These are phyloP conservation scores for Spea bombifrons DNA, from an alignment of 2,113 vertebrate genomes.

Conservation along the genomic window DNA sequence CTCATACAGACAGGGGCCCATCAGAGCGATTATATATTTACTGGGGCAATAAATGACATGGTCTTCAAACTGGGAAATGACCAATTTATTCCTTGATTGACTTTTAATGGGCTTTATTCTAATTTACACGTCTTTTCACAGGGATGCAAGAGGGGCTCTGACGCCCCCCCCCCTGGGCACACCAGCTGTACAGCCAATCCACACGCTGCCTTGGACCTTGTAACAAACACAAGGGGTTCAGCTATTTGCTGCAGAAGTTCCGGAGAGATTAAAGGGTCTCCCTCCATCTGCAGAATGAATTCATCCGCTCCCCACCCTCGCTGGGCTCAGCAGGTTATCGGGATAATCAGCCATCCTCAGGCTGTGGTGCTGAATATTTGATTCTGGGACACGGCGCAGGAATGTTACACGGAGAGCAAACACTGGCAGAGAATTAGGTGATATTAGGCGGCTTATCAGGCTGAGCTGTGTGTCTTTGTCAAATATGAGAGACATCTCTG, in stretches of 20 bases:
- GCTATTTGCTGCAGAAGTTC: conserved; percentile 9
- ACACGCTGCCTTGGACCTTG: background rate
- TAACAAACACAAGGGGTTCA: conserved; percentile 27
- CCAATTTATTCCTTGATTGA: no score
- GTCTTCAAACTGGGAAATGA: no score
- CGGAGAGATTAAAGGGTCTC: conserved; percentile 24
- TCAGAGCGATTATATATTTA: no score
- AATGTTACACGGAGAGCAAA: conserved; percentile 31
- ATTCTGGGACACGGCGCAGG: conserved; percentile 31
- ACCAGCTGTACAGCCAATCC: background rate
- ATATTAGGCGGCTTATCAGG: conserved; percentile 28
- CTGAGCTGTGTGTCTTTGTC: conserved; percentile 18
- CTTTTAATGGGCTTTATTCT: no score
- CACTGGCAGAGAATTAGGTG: conserved; percentile 35
- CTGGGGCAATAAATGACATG: no score
- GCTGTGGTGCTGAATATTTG: conserved; percentile 40
- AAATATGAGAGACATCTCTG: conserved; percentile 15
- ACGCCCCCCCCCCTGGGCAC: background rate
- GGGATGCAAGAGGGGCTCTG: background rate
- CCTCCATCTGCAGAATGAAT: conserved; percentile 41
- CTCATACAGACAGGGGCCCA: no score
- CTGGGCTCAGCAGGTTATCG: conserved; percentile 27
- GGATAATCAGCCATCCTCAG: conserved; percentile 42
- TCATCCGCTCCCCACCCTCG: conserved; percentile 8
- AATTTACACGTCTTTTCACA: no score